Conservation (phyloP, 2,797 vertebrate genomes). For the Todus mexicanus region DNA sequence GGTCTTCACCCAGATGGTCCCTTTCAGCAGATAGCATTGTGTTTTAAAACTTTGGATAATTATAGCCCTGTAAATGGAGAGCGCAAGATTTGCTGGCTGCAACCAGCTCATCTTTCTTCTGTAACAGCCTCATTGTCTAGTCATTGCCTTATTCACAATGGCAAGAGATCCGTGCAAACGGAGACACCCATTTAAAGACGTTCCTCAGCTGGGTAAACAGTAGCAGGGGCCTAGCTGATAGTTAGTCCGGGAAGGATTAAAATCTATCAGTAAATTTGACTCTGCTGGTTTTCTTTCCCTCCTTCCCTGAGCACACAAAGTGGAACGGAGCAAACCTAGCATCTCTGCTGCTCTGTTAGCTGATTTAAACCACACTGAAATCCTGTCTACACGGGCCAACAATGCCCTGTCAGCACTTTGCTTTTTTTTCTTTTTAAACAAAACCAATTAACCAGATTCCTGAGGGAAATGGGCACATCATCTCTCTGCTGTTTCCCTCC, state of each 20-base stretch:
- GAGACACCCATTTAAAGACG: constrained; percentile 58
- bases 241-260: constrained; percentile 8
- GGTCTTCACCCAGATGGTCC: constrained; percentile 76
- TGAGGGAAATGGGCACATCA: not conserved
- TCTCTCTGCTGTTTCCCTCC: not conserved
- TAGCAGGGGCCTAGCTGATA: constrained; percentile 24
- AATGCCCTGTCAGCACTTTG: constrained; percentile 43
- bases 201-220: constrained; percentile 61
- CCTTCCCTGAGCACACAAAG: not conserved
- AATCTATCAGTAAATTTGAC: constrained; percentile 3
- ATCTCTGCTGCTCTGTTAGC: not conserved
- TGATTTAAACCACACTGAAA: constrained; percentile 22
- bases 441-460: constrained; percentile 16
- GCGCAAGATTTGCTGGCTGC: constrained; percentile 72
- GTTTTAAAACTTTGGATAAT: constrained; percentile 80
- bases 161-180: constrained; percentile 51
- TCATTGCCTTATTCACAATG: constrained; percentile 66
- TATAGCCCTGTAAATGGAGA: constrained; percentile 75
- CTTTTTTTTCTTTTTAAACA: not conserved
- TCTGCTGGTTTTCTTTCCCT: not conserved
- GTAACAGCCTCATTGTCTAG: constrained; percentile 75
- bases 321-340: not conserved
- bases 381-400: not conserved
- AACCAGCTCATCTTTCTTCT: constrained; percentile 69
- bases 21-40: constrained; percentile 77